These are phyloP conservation scores for Arvicanthis niloticus DNA, from an alignment of 2,113 vertebrate species.

Conservation along the genomic window DNA sequence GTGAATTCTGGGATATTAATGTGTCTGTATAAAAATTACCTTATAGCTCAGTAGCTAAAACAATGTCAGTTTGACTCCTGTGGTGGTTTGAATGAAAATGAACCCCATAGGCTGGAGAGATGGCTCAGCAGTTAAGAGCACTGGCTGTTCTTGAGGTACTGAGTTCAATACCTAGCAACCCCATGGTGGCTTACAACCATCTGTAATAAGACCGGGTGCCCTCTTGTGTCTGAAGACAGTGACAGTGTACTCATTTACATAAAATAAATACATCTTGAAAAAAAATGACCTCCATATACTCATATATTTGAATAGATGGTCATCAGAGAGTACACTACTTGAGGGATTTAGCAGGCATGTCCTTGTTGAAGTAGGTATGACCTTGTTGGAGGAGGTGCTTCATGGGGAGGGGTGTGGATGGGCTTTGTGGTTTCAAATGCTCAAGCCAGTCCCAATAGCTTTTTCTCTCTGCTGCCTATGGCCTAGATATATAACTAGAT, in stretches of 20 bases:
- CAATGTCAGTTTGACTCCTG: not conserved
- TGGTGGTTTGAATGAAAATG: not conserved
- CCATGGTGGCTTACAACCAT: too few species aligned
- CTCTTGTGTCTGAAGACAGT: too few species aligned
- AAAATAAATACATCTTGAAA: too few species aligned
- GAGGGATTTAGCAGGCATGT: not conserved
- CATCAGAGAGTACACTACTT: not conserved
- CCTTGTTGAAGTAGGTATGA: not conserved
- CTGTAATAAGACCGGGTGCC: too few species aligned
- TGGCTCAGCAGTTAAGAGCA: too few species aligned
- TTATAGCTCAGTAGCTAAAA: not conserved
- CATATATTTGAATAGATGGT: not conserved
- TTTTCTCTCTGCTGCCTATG: not conserved
- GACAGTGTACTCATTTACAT: too few species aligned
- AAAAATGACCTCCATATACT: not conserved
- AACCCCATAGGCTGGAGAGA: not conserved
- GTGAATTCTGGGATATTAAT: not conserved
- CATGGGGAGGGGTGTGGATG: too few species aligned
- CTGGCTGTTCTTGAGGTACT: too few species aligned
- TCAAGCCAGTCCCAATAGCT: not conserved
- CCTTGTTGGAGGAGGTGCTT: not conserved
- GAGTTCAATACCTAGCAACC: too few species aligned
- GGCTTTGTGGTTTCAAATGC: not conserved
- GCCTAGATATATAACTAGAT: not conserved
- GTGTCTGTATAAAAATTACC: not conserved